phyloP scores from a whole-genome alignment of 2,797 vertebrate species.

The Choloepus didactylus region DNA sequence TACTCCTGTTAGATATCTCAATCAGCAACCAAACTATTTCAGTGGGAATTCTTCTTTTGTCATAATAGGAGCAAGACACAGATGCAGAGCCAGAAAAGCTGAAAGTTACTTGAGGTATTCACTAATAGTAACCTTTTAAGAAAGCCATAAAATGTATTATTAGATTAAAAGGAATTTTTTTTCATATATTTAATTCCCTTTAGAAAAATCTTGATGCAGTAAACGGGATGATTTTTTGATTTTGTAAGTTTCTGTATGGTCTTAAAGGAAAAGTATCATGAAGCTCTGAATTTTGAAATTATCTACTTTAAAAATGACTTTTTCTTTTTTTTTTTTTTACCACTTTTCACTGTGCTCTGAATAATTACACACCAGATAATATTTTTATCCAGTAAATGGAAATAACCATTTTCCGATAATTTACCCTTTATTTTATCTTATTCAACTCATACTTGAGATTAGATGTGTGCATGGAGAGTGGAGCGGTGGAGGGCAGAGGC shows the following conservation, averaged over 20 bases:
- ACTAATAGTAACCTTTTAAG: neutral
- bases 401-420: conserved; percentile 22
- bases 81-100: neutral
- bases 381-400: conserved; percentile 15
- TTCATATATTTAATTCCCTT: conserved; percentile 18
- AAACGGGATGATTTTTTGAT: conserved; percentile 27
- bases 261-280: conserved; percentile 39
- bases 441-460: neutral
- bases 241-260: conserved; percentile 33
- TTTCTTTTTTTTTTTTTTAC: no score
- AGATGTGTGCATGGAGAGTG: neutral
- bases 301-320: neutral
- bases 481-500: neutral
- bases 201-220: conserved; percentile 12
- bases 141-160: neutral
- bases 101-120: neutral
- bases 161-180: neutral
- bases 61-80: conserved; percentile 34
- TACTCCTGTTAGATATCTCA: conserved; percentile 68
- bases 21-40: conserved; percentile 54
- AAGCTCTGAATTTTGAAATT: conserved; percentile 32
- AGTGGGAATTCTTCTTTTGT: conserved; percentile 69
- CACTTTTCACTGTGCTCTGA: neutral
- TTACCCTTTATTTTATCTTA: neutral
- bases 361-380: neutral